These are phyloP conservation scores for Exocentrus adspersus DNA, from an alignment of 2,888 invertebrate species.

Conservation along the genomic window DNA sequence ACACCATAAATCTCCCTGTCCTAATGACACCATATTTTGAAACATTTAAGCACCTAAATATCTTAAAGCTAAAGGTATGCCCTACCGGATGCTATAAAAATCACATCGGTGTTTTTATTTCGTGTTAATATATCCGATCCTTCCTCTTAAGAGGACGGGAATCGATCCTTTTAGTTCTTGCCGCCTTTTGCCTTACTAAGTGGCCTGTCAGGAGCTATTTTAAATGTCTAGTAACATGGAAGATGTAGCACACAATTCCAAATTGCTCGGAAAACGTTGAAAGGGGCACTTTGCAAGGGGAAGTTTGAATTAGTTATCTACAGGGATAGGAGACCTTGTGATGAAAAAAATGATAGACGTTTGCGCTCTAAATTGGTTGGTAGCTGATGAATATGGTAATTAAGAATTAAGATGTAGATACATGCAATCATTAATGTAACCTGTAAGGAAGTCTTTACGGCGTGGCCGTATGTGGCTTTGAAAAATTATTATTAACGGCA, in stretches of 20 bases:
- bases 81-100: conserved; percentile 50
- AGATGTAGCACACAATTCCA: conserved; percentile 13
- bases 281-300: background rate
- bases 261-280: conserved; percentile 21
- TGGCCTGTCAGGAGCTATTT: conserved; percentile 34
- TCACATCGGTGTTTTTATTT: conserved; percentile 31
- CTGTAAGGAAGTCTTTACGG: too few species aligned
- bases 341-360: too few species aligned
- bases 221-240: conserved; percentile 6
- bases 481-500: too few species aligned
- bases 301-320: conserved; percentile 14
- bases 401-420: too few species aligned
- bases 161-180: conserved; percentile 22
- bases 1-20: conserved; percentile 49
- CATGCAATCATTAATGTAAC: too few species aligned
- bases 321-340: too few species aligned
- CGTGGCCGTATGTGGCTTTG: too few species aligned
- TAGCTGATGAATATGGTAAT: too few species aligned
- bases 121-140: conserved; percentile 10
- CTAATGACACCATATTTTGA: conserved; percentile 39
- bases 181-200: conserved; percentile 30
- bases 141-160: conserved; percentile 5
- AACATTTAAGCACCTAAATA: conserved; percentile 50
- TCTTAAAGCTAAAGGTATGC: conserved; percentile 39
- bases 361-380: too few species aligned